Evolutionary conservation across 2,113 vertebrate genomes (phyloP), one percentile per base, ranked within the genome.

Genomic region (Brachyhypopomus occidentalis): DNA sequence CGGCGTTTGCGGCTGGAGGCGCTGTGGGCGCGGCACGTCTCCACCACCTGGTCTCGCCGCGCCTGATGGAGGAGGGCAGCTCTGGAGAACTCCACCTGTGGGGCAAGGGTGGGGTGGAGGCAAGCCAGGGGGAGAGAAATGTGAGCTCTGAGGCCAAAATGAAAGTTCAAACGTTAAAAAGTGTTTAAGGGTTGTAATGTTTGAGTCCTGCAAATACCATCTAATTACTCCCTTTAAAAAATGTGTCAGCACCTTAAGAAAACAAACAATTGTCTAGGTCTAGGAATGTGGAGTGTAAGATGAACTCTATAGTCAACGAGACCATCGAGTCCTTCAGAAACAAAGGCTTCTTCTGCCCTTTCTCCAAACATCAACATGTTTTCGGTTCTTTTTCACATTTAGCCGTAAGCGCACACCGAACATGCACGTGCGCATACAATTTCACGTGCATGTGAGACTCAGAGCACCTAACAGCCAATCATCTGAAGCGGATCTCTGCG

Each of bases 41-140:
- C 96, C 3, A 91, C 93, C 30, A 98, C 95, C 79, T 97, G 96
- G 89, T 98, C 97, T 74, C 98, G 91, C 75, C 97, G 89, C 80
- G 94, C 91, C 93, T 99, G 97, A 86, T 98, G 97, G 45, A 98
- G 92, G 75, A 96, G 85, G 0, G 95, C 96, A 0, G 94, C 91
- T 83, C 89, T 95, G 2, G 97, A 97, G 78, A 95, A 91, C 86
- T 96, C 95, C 74, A 90, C 78, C 96, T 96, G 90, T 60, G 45
- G 59, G 48, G 30, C 2, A 30, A 30, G 30, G 30, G 30, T 30
- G 59, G 52, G 59, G 23, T 77, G 59, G 78, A 41, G 66, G 17
- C 14, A 58, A 56, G 48, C 60, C 23, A 80, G 16, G 38, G 41
- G 83, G 48, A 79, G 22, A 80, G 45, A 83, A 62, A 25, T 0